Evolutionary conservation across 2,113 vertebrate species (phyloP), one percentile per base, ranked within the genome.

Genomic region (Urocolius indicus): DNA sequence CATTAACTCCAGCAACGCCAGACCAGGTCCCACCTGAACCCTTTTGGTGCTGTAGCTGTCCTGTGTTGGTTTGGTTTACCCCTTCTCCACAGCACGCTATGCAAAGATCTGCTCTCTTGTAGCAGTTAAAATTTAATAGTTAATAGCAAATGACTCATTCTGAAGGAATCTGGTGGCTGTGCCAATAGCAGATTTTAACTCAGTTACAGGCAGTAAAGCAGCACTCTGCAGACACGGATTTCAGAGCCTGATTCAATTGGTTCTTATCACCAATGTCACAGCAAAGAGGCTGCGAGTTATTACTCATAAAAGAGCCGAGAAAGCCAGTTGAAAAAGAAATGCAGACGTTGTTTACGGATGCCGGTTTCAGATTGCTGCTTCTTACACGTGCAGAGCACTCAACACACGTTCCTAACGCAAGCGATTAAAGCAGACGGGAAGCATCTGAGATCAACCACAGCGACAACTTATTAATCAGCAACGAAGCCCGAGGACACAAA

Each of bases 371-470:
- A 9, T 5, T 10, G 41, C 75, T 68, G 78, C 45, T 72, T 41
- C 62, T 36, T 77, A 34, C 73, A 95, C 68, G 84, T 69, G 94
- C 81, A 5, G 48, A 62, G 83, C 66, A 4, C 79, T 3, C 55
- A 69, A 94, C 91, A 90, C 93, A 95, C 82, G 94, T 94, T 97
- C 96, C 96, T 91, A 94, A 95, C 77, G 96, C 43, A 96, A 92
- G 95, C 96, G 85, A 89, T 69, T 87, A 29, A 34, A 93, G 88
- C 15, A 85, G 97, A 96, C 97, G 98, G 98, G 97, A 98, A 98
- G 97, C 97, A 98, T 97, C 96, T 90, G 91, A 97, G 84, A 97
- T 27, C 96, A 96, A 98, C 96, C 97, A 94, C 93, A 93, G 97
- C 94, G 92, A 96, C 95, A 30, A 94, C 95, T 98, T 97, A 98